Base-by-base conservation (phyloP, 1,140 invertebrate genomes). In the Pemphigus obesinymphae region DNA sequence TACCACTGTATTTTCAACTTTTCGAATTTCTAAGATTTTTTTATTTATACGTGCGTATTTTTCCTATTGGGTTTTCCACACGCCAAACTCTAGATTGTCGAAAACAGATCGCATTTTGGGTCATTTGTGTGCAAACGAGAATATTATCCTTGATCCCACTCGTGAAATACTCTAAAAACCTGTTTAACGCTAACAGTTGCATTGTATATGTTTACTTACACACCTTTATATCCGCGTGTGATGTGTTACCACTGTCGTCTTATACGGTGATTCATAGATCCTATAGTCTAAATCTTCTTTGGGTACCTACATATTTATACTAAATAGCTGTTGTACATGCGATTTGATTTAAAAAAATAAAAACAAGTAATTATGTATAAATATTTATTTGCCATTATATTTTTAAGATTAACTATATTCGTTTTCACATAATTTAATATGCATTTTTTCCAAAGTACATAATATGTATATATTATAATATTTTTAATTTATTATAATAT, bases 41-140 rank as follows among this genome's bases (percentile, higher is more conserved):
- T 70, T 43, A 43, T 70, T 43, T 70, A 40, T 1, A 40, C 23
- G 6, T 23, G 23, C 43, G 40, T 70, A 23, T 70, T 23, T 29
- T 70, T 26, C 17, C 37, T 40, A 43, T 34, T 70, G 37, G 68
- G 68, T 70, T 70, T 43, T 70, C 40, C 40, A 26, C 68, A 26
- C 20, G 40, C 40, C 13, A 70, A 45, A 45, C 37, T 23, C 26
- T 58, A 58, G 37, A 43, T 70, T 70, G 68, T 70, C 23, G 23
- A 70, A 70, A 45, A 55, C 72, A 8, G 29, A 75, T 29, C 29
- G 53, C 20, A 75, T 53, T 75, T 75, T 75, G 72, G 72, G 72
- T 75, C 43, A 53, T 75, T 75, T 75, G 45, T 53, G 72, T 53
- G 72, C 48, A 75, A 75, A 75, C 48, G 72, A 31, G 45, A 75